phyloP scores from a whole-genome alignment of 1,140 invertebrate genomes.

The Camponotus vicinus region DNA sequence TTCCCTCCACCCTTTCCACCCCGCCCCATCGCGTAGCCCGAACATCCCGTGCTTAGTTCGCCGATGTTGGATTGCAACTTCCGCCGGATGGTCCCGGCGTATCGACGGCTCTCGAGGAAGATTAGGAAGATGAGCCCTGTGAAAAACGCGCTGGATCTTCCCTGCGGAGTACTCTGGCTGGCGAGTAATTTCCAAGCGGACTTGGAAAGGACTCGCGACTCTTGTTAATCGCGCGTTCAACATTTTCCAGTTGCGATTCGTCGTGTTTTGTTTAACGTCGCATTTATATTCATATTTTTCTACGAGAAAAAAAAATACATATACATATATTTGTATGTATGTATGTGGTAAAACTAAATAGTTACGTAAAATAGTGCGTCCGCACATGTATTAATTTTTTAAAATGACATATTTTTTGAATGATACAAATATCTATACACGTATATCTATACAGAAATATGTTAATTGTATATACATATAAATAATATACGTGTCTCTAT shows the following conservation, averaged over 20 bases:
- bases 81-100: conserved; percentile 60
- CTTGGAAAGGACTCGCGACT: conserved; percentile 16
- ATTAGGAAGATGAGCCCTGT: conserved; percentile 75
- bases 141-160: conserved; percentile 72
- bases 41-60: conserved; percentile 34
- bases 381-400: too few relatives aligned
- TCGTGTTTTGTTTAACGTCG: not conserved
- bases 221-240: conserved; percentile 16
- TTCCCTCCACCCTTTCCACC: conserved; percentile 31
- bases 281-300: conserved; percentile 29
- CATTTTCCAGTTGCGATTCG: not conserved
- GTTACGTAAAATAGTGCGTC: too few relatives aligned
- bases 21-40: conserved; percentile 39
- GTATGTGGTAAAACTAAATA: not conserved
- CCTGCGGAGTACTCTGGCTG: conserved; percentile 6
- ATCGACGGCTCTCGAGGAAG: conserved; percentile 69
- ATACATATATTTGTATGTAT: not conserved
- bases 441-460: too few relatives aligned
- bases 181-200: conserved; percentile 32
- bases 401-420: too few relatives aligned
- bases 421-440: too few relatives aligned
- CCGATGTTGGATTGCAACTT: conserved; percentile 71
- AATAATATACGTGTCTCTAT: not conserved
- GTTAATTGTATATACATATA: too few relatives aligned
- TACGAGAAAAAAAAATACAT: too few relatives aligned